Conservation (phyloP, 2,888 invertebrate species). For the Punctoribates punctum region DNA sequence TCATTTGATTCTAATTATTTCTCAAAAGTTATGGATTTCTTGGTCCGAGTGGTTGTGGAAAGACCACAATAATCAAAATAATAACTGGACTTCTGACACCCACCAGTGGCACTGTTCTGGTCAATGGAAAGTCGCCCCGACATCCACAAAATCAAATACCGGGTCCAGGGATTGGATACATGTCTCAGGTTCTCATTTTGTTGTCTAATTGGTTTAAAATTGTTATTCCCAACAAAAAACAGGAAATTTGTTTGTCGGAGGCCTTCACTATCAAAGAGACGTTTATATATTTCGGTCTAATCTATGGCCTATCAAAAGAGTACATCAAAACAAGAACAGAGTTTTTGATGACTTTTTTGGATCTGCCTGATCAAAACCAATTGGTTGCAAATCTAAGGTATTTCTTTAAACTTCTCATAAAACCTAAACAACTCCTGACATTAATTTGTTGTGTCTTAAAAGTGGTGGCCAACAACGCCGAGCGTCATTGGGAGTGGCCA, state of each 20-base stretch:
- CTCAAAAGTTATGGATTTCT: conserved; percentile 10
- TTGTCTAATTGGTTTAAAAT: too few relatives aligned
- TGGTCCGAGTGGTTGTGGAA: conserved; percentile 5
- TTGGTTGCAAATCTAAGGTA: not conserved
- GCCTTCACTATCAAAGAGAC: not conserved
- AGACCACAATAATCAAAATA: not conserved
- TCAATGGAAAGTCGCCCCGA: not conserved
- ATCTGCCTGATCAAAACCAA: not conserved
- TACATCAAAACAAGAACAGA: not conserved
- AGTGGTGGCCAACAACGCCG: not conserved
- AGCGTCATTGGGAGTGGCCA: not conserved
- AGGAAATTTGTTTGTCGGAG: not conserved
- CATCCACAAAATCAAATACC: not conserved
- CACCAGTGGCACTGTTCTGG: not conserved
- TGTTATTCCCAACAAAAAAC: not conserved
- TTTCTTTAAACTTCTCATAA: not conserved
- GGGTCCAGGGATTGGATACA: not conserved
- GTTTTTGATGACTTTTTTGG: not conserved
- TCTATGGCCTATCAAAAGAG: not conserved
- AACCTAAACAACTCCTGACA: not conserved
- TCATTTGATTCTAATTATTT: not conserved
- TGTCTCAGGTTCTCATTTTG: conserved; percentile 11
- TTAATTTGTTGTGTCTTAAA: not conserved
- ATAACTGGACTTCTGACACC: not conserved
- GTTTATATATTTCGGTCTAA: not conserved